phyloP scores from a whole-genome alignment of 2,888 invertebrate species.

The Ceratothoa steindachneri region DNA sequence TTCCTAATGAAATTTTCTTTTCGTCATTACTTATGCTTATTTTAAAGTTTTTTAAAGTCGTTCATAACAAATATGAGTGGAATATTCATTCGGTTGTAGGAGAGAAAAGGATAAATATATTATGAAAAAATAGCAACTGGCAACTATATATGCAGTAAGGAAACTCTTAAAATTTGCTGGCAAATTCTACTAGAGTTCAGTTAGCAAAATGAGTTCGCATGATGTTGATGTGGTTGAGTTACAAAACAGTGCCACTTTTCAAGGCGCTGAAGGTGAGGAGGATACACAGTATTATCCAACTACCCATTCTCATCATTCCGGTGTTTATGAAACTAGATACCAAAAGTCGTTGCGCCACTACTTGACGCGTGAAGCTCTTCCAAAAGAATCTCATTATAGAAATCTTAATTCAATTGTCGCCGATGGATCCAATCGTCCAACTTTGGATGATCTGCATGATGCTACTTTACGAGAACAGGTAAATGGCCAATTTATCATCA shows the following conservation, averaged over 20 bases:
- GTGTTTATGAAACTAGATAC: slow-evolving; percentile 47
- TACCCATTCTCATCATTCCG: slow-evolving; percentile 2
- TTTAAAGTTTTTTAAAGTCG: no score
- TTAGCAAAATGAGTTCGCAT: not conserved
- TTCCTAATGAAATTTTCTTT: no score
- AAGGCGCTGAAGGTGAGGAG: slow-evolving; percentile 1
- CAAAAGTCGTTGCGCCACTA: slow-evolving; percentile 50
- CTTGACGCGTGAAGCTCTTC: slow-evolving; percentile 53
- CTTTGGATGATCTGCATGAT: slow-evolving; percentile 49
- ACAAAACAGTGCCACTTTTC: slow-evolving; percentile 6
- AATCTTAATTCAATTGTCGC: slow-evolving; percentile 50
- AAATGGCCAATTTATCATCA: no score
- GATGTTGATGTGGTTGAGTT: slow-evolving; percentile 7
- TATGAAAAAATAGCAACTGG: not conserved
- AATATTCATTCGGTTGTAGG: no score
- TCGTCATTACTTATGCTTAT: no score
- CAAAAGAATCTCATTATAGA: slow-evolving; percentile 53
- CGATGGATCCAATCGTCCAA: slow-evolving; percentile 37
- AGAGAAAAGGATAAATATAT: no score
- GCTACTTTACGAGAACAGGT: slow-evolving; percentile 18
- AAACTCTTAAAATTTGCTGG: not conserved
- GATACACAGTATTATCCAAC: slow-evolving; percentile 1
- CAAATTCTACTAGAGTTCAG: not conserved
- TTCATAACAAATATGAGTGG: no score
- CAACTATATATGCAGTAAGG: not conserved